Conservation (phyloP, 1,140 invertebrate genomes). For the Mercenaria mercenaria region DNA sequence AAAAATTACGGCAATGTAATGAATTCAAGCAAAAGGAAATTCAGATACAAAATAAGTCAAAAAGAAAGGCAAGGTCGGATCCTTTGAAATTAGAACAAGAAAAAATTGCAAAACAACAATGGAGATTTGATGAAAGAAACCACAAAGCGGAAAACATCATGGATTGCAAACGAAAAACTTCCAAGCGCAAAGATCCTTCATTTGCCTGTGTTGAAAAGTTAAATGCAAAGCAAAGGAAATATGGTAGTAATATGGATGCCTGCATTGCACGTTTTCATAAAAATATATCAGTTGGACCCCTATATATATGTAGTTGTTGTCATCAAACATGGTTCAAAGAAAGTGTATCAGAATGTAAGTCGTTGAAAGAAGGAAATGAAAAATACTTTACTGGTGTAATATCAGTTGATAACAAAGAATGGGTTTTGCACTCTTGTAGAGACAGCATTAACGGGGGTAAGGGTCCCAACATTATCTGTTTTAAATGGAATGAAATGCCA, state of each 20-base stretch:
- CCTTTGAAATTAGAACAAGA: constrained; percentile 34
- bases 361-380: background rate
- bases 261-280: constrained; percentile 26
- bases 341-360: constrained; percentile 29
- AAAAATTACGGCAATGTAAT: background rate
- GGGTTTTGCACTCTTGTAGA: constrained; percentile 59
- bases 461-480: constrained; percentile 62
- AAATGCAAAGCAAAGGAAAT: constrained; percentile 14
- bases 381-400: constrained; percentile 14
- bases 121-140: too few species aligned
- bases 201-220: background rate
- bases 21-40: background rate
- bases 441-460: constrained; percentile 13
- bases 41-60: background rate
- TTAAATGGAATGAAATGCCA: constrained; percentile 68
- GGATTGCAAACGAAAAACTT: background rate
- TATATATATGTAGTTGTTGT: constrained; percentile 59
- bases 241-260: background rate
- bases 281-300: constrained; percentile 26
- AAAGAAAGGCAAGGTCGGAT: background rate
- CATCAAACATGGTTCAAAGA: constrained; percentile 66
- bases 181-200: background rate
- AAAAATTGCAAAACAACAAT: constrained; percentile 28
- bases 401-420: constrained; percentile 48
- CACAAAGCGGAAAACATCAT: background rate